Evolutionary conservation across 2,113 vertebrate species (phyloP).

Genomic region (Ardeotis arabs): DNA sequence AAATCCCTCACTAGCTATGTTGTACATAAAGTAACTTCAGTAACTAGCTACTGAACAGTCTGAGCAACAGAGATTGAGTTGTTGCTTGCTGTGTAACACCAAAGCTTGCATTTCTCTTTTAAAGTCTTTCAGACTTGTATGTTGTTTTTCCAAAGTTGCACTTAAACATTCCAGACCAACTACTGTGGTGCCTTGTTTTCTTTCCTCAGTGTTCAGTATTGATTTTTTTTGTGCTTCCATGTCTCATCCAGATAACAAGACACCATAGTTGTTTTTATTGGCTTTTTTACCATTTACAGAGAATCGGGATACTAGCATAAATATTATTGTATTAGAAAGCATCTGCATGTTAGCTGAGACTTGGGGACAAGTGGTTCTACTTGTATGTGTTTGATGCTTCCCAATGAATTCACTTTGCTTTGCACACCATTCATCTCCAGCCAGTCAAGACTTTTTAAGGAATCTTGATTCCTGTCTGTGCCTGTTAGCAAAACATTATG

Average conservation of each 20-base stretch:
- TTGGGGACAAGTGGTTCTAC: background rate
- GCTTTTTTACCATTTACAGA: background rate
- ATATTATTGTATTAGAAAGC: background rate
- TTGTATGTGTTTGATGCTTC: background rate
- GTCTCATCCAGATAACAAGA: background rate
- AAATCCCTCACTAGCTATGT: background rate
- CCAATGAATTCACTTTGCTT: background rate
- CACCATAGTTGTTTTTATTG: background rate
- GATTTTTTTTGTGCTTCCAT: background rate
- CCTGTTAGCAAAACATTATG: background rate
- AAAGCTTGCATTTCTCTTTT: background rate
- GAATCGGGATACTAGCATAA: background rate
- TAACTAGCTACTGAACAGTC: background rate
- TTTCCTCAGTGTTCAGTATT: background rate
- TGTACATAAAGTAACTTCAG: background rate
- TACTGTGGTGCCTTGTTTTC: background rate
- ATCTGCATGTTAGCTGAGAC: background rate
- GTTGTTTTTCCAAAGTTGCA: background rate
- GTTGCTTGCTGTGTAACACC: background rate
- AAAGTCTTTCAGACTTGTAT: background rate
- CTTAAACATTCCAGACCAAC: background rate
- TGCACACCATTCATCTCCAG: background rate
- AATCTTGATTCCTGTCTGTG: background rate
- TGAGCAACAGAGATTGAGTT: accelerated
- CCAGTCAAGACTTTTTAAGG: background rate